These are phyloP conservation scores for Enteromius thamalakanensis DNA, from an alignment of 2,797 vertebrate genomes.

Conservation along the genomic window DNA sequence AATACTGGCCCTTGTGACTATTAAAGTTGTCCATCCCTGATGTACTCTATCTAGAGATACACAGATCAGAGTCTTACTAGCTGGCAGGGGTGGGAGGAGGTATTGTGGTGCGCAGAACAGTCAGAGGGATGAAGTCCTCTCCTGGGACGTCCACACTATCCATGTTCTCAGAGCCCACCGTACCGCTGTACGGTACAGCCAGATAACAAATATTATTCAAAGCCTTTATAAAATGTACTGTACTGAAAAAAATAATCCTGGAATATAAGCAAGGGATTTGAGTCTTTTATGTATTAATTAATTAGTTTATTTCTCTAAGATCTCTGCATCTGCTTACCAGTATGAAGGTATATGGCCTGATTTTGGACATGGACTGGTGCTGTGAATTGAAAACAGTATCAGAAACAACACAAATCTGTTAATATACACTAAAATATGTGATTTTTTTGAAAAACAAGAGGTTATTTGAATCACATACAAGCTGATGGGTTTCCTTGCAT, in stretches of 20 bases:
- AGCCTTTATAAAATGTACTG: not conserved
- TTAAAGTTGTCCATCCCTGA: too few relatives aligned
- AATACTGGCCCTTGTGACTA: too few relatives aligned
- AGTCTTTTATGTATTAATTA: not conserved
- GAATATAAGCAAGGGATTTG: not conserved
- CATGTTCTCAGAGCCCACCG: constrained; percentile 69
- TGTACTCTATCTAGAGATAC: not conserved
- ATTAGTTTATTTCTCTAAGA: not conserved
- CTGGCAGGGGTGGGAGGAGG: constrained; percentile 61
- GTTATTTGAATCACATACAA: constrained; percentile 71
- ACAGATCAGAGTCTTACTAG: constrained; percentile 62
- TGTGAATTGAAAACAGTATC: constrained; percentile 57
- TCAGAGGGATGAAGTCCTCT: constrained; percentile 67
- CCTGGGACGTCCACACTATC: constrained; percentile 71
- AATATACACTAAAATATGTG: not conserved
- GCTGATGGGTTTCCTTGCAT: constrained; percentile 68
- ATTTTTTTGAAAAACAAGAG: too few relatives aligned
- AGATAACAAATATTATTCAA: constrained; percentile 27
- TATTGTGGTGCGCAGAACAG: constrained; percentile 62
- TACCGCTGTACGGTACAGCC: constrained; percentile 67
- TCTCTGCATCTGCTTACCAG: constrained; percentile 64
- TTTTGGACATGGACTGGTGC: constrained; percentile 70
- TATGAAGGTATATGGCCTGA: constrained; percentile 76
- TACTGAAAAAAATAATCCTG: not conserved
- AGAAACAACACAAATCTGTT: not conserved